Percentiles rank a stretch among this genome's conserved stretches.
phyloP scores from a whole-genome alignment of 1,140 invertebrate genomes.

The Zaprionus ornatus region DNA sequence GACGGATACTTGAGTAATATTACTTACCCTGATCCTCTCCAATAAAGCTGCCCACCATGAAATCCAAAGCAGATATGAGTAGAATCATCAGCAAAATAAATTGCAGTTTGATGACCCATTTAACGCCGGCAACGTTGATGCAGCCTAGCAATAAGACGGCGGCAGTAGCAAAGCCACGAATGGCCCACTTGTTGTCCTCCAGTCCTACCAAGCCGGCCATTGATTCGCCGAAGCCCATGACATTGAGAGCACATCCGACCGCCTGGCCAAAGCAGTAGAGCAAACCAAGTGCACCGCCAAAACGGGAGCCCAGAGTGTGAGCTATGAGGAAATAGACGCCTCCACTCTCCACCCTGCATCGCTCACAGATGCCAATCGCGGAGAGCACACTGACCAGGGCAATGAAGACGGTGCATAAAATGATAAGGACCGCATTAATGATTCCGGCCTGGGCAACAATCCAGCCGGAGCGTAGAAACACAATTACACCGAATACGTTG shows the following conservation, averaged over 20 bases:
- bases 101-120: slow-evolving; percentile 96
- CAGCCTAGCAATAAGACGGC: slow-evolving; percentile 92
- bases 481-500: slow-evolving; percentile 98
- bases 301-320: slow-evolving; percentile 95
- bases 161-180: slow-evolving; percentile 91
- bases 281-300: slow-evolving; percentile 95
- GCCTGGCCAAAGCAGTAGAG: slow-evolving; percentile 99
- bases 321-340: slow-evolving; percentile 98
- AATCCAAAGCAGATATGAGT: slow-evolving; percentile 93
- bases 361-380: slow-evolving; percentile 97
- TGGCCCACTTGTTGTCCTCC: slow-evolving; percentile 89
- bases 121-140: slow-evolving; percentile 96
- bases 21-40: slow-evolving; percentile 87
- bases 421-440: slow-evolving; percentile 93
- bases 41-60: slow-evolving; percentile 94
- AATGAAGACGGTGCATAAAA: slow-evolving; percentile 93
- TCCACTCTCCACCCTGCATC: slow-evolving; percentile 96
- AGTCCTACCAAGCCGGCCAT: slow-evolving; percentile 93
- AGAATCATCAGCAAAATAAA: slow-evolving; percentile 93
- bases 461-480: slow-evolving; percentile 98
- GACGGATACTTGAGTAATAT: neutral
- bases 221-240: slow-evolving; percentile 97
- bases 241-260: slow-evolving; percentile 97
- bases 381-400: slow-evolving; percentile 95
- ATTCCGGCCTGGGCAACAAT: slow-evolving; percentile 98